Base-by-base conservation (phyloP, 2,888 invertebrate species). In the Cheiracanthium punctorium region DNA sequence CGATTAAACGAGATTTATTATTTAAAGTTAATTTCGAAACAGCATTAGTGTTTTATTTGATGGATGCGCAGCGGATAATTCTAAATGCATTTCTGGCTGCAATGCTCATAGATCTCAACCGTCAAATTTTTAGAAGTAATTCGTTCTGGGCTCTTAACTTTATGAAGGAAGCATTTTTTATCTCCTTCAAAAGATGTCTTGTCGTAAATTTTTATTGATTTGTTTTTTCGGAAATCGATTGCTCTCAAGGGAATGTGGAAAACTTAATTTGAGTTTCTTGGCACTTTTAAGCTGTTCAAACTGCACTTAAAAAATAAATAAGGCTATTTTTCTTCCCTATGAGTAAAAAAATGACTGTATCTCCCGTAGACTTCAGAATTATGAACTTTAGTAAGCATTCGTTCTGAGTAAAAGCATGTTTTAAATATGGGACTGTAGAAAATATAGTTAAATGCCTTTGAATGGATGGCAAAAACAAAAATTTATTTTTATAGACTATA, bases 191-290 rank as follows among this genome's bases (percentile, higher is more conserved):
- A 58, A 12, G 58, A 58, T 58, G 58, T 24, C 58, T 58, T 58
- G 58, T 58, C 58, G 24, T 58, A 58, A 58, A 58, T 24, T 58
- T 48, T 58, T 58, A 58, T 58, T 58, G 58, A 58, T 58, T 58
- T 58, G 58, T 58, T 58, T 58, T 58, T 24, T 2, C 20, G 17
- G 58, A 58, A 58, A 58, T 58, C 58, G 58, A 58, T 58, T 20
- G 24, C 58, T 24, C 58, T 58, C 58, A 24, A 5, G 58, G 58
- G 58, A 58, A 1, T 24, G 7, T 24, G 17, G 58, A 58, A 58
- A 58, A 58, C 58, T 58, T 58, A 58, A 58, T 58, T 58, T 58
- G 58, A 58, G 58, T 58, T 58, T 24, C 12, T 24, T 24, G 4
- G 58, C 24, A 58, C 24, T 58, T 24, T 58, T 58, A 58, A 24